phyloP scores from a whole-genome alignment of 2,797 vertebrate genomes.

The Ciconia nigra region DNA sequence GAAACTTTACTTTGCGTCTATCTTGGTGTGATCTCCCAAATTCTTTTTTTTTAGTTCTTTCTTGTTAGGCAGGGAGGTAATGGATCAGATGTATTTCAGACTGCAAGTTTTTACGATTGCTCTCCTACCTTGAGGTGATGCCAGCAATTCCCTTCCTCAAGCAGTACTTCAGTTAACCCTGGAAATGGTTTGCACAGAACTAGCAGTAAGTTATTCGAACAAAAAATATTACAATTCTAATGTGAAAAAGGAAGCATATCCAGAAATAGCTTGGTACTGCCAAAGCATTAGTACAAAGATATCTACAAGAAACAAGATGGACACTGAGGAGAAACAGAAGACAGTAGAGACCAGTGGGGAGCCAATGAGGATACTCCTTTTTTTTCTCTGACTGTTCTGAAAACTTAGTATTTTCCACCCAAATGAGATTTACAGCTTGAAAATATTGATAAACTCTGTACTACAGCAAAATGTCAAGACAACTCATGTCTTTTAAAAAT shows the following conservation, averaged over 20 bases:
- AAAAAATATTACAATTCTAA: not conserved
- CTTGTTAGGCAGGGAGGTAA: not conserved
- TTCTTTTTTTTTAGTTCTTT: not conserved
- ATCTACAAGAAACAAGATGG: not conserved
- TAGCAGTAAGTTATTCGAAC: not conserved
- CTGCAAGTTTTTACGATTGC: not conserved
- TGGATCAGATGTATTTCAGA: not conserved
- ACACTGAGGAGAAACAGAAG: not conserved
- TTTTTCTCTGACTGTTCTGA: not conserved
- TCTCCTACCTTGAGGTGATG: not conserved
- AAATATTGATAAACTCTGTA: not conserved
- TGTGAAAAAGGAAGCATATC: not conserved
- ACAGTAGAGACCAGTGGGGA: not conserved
- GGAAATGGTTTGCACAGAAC: not conserved
- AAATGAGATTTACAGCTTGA: not conserved
- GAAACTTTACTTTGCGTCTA: not conserved
- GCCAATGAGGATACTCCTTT: not conserved
- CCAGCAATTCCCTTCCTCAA: not conserved
- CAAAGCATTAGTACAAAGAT: not conserved
- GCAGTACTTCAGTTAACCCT: not conserved
- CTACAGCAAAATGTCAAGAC: not conserved
- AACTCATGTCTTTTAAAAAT: not conserved
- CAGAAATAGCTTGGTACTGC: not conserved
- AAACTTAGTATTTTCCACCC: not conserved
- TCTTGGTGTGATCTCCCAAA: not conserved